Evolutionary conservation across 2,888 invertebrate species (phyloP).

Genomic region (Metalampra italica): DNA sequence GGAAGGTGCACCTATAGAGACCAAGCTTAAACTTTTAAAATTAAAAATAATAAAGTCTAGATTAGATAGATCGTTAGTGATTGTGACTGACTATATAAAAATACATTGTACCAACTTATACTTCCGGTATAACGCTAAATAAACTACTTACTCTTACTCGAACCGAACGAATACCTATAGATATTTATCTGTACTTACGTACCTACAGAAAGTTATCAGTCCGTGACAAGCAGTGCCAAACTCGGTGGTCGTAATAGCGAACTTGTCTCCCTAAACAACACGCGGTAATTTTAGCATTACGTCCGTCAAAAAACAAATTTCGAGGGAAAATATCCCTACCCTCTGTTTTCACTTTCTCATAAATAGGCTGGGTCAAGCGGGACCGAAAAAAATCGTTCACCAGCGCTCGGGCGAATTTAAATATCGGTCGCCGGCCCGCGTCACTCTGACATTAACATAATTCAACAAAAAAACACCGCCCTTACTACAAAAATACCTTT

Average conservation of each 20-base stretch:
- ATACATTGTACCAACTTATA: no score
- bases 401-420: conserved; percentile 57
- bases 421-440: conserved; percentile 62
- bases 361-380: conserved; percentile 38
- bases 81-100: no score
- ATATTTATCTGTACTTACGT: no score
- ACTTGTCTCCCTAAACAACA: conserved; percentile 11
- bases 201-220: no score
- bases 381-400: conserved; percentile 44
- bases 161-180: no score
- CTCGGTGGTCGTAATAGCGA: conserved; percentile 2
- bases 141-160: no score
- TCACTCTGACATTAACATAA: conserved; percentile 69
- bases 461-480: conserved; percentile 65
- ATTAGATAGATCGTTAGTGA: no score
- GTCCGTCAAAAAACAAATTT: conserved; percentile 19
- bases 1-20: no score
- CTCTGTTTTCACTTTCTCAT: conserved; percentile 35
- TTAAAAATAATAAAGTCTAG: no score
- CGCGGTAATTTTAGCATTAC: conserved; percentile 14
- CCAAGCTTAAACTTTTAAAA: no score
- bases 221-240: no score
- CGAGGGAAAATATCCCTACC: conserved; percentile 31
- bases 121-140: no score
- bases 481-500: conserved; percentile 45